Evolutionary conservation across 2,113 vertebrate species (phyloP).

Genomic region (Etia nguti): DNA sequence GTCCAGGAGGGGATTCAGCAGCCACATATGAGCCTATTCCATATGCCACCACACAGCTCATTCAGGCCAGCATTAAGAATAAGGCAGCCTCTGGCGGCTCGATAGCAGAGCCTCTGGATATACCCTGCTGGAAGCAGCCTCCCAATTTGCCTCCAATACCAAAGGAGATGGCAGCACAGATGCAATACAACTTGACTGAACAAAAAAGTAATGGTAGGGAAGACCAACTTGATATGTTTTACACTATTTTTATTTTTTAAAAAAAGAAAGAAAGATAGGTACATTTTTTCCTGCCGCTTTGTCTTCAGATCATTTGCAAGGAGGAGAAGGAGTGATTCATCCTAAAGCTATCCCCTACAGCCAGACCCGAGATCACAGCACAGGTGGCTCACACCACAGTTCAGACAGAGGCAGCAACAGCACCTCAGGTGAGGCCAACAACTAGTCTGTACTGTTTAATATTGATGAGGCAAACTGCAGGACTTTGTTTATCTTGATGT

Average conservation of each 20-base stretch:
- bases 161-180: constrained; percentile 80
- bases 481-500: background rate
- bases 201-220: constrained; percentile 86
- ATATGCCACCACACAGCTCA: constrained; percentile 94
- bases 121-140: constrained; percentile 82
- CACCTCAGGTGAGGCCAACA: constrained; percentile 78
- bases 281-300: background rate
- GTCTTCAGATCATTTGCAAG: constrained; percentile 68
- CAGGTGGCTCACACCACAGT: constrained; percentile 87
- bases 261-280: background rate
- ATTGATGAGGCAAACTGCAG: background rate
- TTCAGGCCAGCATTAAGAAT: constrained; percentile 85
- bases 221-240: background rate
- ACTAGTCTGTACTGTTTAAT: background rate
- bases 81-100: constrained; percentile 56
- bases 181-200: constrained; percentile 91
- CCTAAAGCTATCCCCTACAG: constrained; percentile 83
- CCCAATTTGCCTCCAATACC: constrained; percentile 79
- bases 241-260: background rate
- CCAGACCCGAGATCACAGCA: constrained; percentile 83
- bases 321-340: constrained; percentile 75
- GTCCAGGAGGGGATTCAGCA: constrained; percentile 76
- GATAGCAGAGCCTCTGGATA: constrained; percentile 74
- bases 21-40: constrained; percentile 83
- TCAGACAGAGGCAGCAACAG: constrained; percentile 87